These are phyloP conservation scores for Argentina silus DNA, from an alignment of 2,797 vertebrate genomes.

Conservation along the genomic window DNA sequence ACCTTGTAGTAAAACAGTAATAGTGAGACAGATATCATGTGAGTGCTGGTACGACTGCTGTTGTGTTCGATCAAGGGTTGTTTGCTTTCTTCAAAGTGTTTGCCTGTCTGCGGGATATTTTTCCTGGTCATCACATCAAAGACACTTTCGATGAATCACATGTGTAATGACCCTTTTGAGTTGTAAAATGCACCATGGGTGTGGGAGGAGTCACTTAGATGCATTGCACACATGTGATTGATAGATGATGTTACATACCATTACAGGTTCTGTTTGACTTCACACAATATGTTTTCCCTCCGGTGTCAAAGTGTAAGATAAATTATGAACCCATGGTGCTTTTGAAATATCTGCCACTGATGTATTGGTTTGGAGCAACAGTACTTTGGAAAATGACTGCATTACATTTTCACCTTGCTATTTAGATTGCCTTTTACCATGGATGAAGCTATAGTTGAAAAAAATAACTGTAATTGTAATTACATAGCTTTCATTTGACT, in stretches of 20 bases:
- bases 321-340: background rate
- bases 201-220: too few species aligned
- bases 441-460: background rate
- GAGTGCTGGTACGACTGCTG: too few species aligned
- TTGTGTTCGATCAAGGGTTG: background rate
- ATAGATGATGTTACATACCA: too few species aligned
- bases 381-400: background rate
- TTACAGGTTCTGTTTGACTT: too few species aligned
- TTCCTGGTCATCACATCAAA: background rate
- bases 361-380: background rate
- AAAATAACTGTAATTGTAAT: background rate
- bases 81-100: background rate
- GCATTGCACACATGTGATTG: background rate
- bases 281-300: background rate
- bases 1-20: background rate
- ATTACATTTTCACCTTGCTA: background rate
- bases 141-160: too few species aligned
- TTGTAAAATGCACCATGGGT: background rate
- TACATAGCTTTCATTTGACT: background rate
- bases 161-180: background rate
- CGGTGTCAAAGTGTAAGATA: background rate
- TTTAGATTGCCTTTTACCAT: background rate
- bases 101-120: background rate
- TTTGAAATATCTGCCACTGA: background rate
- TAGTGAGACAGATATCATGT: background rate